Conservation (phyloP, 2,113 vertebrate genomes). For the Corynorhinus townsendii region DNA sequence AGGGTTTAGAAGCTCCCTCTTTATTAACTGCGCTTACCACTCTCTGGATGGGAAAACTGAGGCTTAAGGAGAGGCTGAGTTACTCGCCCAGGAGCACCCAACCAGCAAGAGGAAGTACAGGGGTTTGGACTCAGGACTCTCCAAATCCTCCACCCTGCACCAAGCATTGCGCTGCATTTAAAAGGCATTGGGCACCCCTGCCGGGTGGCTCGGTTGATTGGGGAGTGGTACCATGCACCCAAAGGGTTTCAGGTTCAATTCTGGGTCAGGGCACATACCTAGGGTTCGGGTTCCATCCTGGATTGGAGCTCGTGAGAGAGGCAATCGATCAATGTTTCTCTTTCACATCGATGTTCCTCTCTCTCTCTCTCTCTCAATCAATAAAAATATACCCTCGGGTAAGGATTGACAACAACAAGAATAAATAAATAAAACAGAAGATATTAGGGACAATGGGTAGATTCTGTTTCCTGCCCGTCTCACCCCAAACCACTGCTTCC, state of each 20-base stretch:
- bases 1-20: background rate
- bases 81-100: background rate
- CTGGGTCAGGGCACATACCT: background rate
- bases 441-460: accelerated
- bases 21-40: background rate
- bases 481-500: background rate
- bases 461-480: background rate
- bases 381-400: too few species aligned
- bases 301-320: background rate
- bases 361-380: too few species aligned
- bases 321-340: background rate
- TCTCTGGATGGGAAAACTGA: background rate
- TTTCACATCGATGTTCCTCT: background rate
- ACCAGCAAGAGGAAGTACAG: background rate
- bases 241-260: background rate
- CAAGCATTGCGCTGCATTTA: background rate
- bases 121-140: background rate
- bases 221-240: too few species aligned
- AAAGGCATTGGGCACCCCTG: background rate
- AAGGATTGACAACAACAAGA: too few species aligned
- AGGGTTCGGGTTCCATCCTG: background rate
- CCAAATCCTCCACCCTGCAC: accelerated
- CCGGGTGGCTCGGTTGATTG: background rate
- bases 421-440: background rate
- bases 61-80: background rate